Evolutionary conservation across 2,888 invertebrate genomes (phyloP), one percentile per base, ranked within the genome.

Genomic region (Luperina nickerlii): DNA sequence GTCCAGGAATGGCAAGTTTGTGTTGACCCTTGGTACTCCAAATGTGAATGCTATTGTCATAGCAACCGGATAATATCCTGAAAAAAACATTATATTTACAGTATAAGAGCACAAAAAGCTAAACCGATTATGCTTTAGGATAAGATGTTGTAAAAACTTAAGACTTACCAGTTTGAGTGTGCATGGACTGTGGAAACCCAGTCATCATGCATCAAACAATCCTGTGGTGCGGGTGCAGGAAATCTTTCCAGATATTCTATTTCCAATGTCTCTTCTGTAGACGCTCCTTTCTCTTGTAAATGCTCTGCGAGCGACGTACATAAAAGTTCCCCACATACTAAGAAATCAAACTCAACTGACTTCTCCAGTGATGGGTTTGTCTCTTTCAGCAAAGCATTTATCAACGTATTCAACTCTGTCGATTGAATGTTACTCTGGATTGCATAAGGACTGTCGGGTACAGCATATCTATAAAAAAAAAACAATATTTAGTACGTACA

Each of bases 131-230:
- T 38, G n/a, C 6, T 27, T 24, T 13, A 45, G 3, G 32, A 7
- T 24, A 57, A 71, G 38, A 13, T 48, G 2, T 6, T 63, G 24
- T 67, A 38, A 45, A 57, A 74, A 48, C 3, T 32, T 24, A 2
- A 57, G 20, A 83, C 89, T 88, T 84, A 98, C 98, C 98, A 98
- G 92, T 98, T 97, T 65, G 97, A 97, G 83, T 97, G 96, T 65
- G 98, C 97, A 89, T 98, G 98, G 0, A 99, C 98, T 67, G 98
- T 98, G 38, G 99, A 98, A n/a, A 99, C 99, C 99, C 99, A 99
- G 93, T 99, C 99, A 95, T 99, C 99, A 91, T 99, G 99, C 94
- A 99, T 97, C 86, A 99, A 97, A 93, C 99, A 99, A 94, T 99
- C 98, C 92, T 99, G 98, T 0, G 99, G 99, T 91, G 98, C 98